Base-by-base conservation (phyloP, 2,113 vertebrate genomes). In the Cebidichthys violaceus region DNA sequence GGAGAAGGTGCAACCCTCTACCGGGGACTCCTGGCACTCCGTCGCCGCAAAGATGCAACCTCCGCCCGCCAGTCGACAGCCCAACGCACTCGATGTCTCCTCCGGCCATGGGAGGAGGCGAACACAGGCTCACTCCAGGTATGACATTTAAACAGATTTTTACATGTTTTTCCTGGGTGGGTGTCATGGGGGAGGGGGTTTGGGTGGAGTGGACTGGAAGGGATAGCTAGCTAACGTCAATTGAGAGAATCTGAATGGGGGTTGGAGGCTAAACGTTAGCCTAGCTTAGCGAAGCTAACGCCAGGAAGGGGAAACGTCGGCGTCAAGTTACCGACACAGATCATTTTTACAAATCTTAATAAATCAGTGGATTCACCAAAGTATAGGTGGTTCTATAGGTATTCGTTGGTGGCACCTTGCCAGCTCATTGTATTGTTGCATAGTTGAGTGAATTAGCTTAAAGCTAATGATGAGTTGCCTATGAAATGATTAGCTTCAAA, bases 1-100 rank as follows among this genome's bases (percentile, higher is more conserved):
- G 97, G 85, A 94, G 97, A 88, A 94, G 96, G 94, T 97, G 96
- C 94, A 96, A 94, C 84, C 96, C 96, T 76, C 89, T 97, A 66
- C 94, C 96, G 75, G 96, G 96, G 92, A 94, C 95, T 90, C 91
- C 95, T 54, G 92, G 93, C 77, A 92, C 95, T 89, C 96, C 96
- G 82, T 96, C 96, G 50, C 95, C 95, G 55, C 95, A 96, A 79
- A 95, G 96, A 83, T 96, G 95, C 92, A 96, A 93, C 87, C 95
- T 96, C 82, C 93, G 96, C 82, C 94, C 95, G 80, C 92, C 89
- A 31, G 92, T 93, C 85, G 95, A 95, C 70, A 96, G 92, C 86
- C 95, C 94, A 0, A 79, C 90, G 74, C 95, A 94, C 77, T 92
- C 95, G 85, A 90, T 92, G 89, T 93, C 94, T 55, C 94, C 95